These are phyloP conservation scores for Hydropsyche tenuis DNA, from an alignment of 1,140 invertebrate species.

Conservation along the genomic window DNA sequence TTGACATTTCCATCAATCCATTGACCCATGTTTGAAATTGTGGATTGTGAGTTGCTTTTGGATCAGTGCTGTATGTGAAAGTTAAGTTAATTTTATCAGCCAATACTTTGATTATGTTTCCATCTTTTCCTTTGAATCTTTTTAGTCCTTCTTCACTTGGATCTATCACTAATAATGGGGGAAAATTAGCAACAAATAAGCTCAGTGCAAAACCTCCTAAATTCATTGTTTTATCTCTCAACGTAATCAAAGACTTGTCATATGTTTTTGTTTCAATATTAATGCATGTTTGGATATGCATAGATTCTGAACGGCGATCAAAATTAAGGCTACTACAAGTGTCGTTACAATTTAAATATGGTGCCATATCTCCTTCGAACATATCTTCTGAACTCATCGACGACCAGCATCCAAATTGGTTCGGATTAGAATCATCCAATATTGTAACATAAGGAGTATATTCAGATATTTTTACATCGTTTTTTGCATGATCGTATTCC, in stretches of 20 bases:
- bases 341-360: conserved; percentile 10
- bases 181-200: conserved; percentile 24
- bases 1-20: conserved; percentile 38
- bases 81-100: conserved; percentile 44
- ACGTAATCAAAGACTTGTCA: background rate
- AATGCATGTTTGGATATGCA: conserved; percentile 24
- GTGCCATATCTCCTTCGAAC: conserved; percentile 19
- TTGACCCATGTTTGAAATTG: conserved; percentile 27
- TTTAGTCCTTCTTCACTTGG: conserved; percentile 27
- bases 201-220: conserved; percentile 35
- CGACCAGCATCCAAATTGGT: conserved; percentile 30
- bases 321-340: background rate
- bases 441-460: conserved; percentile 5
- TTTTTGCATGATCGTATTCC: background rate
- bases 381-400: conserved; percentile 8
- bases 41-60: background rate
- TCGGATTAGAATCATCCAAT: background rate
- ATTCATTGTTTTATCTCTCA: conserved; percentile 27
- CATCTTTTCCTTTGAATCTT: conserved; percentile 44
- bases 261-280: background rate
- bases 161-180: conserved; percentile 23
- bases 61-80: conserved; percentile 5
- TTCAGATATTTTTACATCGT: background rate
- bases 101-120: conserved; percentile 33
- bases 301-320: background rate